Evolutionary conservation across 2,797 vertebrate species (phyloP).

Genomic region (Orientallactaga sibirica): DNA sequence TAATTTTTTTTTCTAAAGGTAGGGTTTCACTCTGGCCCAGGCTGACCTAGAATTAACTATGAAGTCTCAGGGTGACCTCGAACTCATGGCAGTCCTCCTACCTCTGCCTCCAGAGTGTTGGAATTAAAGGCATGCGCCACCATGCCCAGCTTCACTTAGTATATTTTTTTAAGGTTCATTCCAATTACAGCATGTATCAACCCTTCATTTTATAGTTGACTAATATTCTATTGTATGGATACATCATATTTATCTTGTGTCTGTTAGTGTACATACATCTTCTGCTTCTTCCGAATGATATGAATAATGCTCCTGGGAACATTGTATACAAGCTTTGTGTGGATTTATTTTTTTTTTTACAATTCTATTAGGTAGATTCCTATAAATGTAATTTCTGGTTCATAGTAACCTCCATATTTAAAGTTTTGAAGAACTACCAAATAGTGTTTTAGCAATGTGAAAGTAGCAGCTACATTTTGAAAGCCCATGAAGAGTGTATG

Average conservation of each 20-base stretch:
- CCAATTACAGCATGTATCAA: not conserved
- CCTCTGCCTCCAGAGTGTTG: too few species aligned
- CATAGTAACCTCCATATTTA: not conserved
- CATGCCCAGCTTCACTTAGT: not conserved
- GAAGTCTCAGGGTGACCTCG: too few species aligned
- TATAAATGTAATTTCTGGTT: not conserved
- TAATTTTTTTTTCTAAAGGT: too few species aligned
- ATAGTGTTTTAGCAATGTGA: not conserved
- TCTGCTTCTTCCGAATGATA: not conserved
- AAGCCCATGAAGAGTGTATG: not conserved
- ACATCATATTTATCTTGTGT: not conserved
- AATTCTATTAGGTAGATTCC: not conserved
- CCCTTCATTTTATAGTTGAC: not conserved
- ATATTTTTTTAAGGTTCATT: not conserved
- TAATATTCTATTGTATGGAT: not conserved
- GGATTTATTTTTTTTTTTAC: conserved; percentile 8
- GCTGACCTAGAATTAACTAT: too few species aligned
- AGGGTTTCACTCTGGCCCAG: too few species aligned
- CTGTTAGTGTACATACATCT: not conserved
- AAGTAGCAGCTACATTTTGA: not conserved
- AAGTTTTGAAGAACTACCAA: not conserved
- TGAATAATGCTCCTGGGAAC: not conserved
- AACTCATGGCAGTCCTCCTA: too few species aligned
- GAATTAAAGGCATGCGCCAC: too few species aligned
- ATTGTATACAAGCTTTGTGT: not conserved